Percentiles rank a stretch among this genome's conserved stretches.
Evolutionary conservation across 2,113 vertebrate species (phyloP).

Genomic region (Gobius niger): DNA sequence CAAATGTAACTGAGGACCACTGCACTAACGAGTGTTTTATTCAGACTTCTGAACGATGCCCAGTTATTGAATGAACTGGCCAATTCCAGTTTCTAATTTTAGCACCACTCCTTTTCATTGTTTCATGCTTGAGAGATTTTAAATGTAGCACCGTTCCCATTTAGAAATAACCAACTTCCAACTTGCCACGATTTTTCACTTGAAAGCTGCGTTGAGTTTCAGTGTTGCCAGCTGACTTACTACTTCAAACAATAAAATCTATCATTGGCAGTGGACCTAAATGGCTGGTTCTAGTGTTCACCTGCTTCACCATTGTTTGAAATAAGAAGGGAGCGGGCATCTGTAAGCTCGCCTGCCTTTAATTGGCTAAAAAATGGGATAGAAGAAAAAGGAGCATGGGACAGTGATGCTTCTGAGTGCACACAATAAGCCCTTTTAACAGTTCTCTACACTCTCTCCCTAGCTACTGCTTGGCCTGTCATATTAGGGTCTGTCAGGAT

Average conservation of each 20-base stretch:
- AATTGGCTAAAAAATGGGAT: constrained; percentile 1
- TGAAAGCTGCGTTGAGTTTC: background rate
- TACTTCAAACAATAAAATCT: constrained; percentile 4
- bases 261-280: background rate
- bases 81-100: background rate
- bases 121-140: background rate
- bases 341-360: background rate
- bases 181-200: background rate
- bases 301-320: constrained; percentile 2
- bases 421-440: constrained; percentile 7
- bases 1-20: too few relatives aligned
- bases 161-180: background rate
- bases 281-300: background rate
- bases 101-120: background rate
- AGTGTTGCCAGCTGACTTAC: background rate
- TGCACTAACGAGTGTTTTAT: too few relatives aligned
- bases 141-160: background rate
- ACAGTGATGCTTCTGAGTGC: background rate
- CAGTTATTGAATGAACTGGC: background rate
- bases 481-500: constrained; percentile 5
- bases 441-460: background rate
- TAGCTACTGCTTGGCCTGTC: background rate
- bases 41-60: too few relatives aligned
- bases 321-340: background rate
- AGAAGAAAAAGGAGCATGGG: background rate